Percentiles rank a stretch among this genome's conserved stretches.
Evolutionary conservation across 2,888 invertebrate species (phyloP).

Genomic region (Nudaria mundana): DNA sequence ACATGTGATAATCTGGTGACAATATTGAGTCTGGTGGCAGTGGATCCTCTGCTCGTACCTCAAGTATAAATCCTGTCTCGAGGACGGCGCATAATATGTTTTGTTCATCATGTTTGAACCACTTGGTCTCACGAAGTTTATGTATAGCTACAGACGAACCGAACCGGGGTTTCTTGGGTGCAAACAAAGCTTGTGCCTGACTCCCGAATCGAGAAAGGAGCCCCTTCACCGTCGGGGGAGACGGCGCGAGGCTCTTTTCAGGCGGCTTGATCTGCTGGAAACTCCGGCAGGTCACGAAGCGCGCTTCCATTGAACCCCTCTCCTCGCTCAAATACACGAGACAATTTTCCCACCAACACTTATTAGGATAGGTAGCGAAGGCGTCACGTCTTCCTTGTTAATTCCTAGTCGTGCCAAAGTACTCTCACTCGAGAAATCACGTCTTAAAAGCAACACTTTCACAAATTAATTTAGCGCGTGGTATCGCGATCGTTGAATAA

Average conservation of each 20-base stretch:
- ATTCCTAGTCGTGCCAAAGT: conserved; percentile 42
- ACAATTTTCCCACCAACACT: conserved; percentile 62
- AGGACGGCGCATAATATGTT: conserved; percentile 86
- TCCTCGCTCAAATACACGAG: conserved; percentile 58
- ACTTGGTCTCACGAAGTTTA: conserved; percentile 87
- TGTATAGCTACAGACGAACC: conserved; percentile 86
- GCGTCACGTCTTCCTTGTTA: conserved; percentile 33
- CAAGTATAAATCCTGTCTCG: conserved; percentile 87
- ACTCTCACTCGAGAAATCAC: conserved; percentile 75
- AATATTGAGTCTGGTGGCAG: conserved; percentile 68
- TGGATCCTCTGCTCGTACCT: conserved; percentile 79
- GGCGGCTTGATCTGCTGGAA: conserved; percentile 80
- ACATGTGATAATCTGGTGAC: conserved; percentile 81
- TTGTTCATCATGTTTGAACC: conserved; percentile 87
- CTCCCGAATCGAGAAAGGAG: conserved; percentile 79
- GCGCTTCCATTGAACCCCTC: conserved; percentile 80
- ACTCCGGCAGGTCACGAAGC: conserved; percentile 80
- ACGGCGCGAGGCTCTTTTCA: conserved; percentile 76
- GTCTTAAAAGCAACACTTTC: conserved; percentile 71
- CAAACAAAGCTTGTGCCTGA: conserved; percentile 78
- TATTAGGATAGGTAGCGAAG: conserved; percentile 39
- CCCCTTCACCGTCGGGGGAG: conserved; percentile 73
- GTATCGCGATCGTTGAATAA: conserved; percentile 43
- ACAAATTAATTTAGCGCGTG: conserved; percentile 73
- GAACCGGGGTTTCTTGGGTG: conserved; percentile 77